phyloP scores from a whole-genome alignment of 2,113 vertebrate species.

The Rhipidura dahli region DNA sequence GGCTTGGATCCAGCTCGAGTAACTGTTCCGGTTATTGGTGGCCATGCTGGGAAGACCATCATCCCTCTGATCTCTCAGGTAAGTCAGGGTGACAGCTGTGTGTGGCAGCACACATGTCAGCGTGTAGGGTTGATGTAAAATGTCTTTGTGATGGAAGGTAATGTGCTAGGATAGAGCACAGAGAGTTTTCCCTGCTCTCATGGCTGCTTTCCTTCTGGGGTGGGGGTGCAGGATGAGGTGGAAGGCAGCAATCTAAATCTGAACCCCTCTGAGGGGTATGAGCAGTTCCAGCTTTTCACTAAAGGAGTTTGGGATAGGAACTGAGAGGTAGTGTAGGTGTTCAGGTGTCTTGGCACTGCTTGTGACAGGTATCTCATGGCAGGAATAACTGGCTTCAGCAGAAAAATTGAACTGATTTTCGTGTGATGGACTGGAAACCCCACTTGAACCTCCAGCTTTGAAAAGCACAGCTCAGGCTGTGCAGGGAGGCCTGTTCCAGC shows the following conservation, averaged over 20 bases:
- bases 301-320: not conserved
- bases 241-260: not conserved
- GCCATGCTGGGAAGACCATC: conserved; percentile 97
- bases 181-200: not conserved
- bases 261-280: not conserved
- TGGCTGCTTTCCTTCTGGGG: not conserved
- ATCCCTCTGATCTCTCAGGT: conserved; percentile 96
- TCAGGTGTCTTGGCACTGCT: not conserved
- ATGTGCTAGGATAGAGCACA: not conserved
- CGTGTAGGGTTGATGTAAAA: fast-evolving
- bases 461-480: not conserved
- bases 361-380: not conserved
- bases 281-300: not conserved
- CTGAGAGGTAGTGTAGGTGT: not conserved
- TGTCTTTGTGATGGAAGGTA: not conserved
- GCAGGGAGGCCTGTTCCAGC: not conserved
- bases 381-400: not conserved
- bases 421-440: not conserved
- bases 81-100: not conserved
- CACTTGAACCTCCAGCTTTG: fast-evolving
- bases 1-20: conserved; percentile 92
- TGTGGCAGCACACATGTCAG: not conserved
- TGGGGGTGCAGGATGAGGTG: not conserved
- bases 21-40: conserved; percentile 90
- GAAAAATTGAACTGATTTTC: not conserved